Evolutionary conservation across 2,888 invertebrate species (phyloP), one percentile per base, ranked within the genome.

Genomic region (Marasmarcha lunaedactyla): DNA sequence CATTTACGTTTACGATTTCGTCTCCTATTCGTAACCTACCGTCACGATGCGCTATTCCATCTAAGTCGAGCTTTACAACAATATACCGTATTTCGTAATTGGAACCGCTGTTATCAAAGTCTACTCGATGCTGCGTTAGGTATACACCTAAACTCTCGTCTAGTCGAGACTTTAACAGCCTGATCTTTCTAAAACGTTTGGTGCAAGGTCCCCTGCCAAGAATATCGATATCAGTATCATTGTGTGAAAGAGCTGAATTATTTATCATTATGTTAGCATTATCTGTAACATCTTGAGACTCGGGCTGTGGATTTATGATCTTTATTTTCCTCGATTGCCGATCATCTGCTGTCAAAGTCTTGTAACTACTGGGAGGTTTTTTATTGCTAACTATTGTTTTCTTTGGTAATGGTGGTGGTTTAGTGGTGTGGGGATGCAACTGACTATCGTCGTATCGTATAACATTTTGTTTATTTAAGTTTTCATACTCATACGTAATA

Each of bases 1-100:
- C 94, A 67, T 95, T 95, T 20, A 95, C 92, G 71, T 93, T 92
- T 9, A 95, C 90, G 47, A 96, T 91, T 85, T 95, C 94, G 71
- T 96, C 96, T 10, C 94, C 94, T 42, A 93, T 86, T 54, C 89
- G 86, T 45, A 97, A 85, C 52, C 92, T 87, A 13, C 93, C 93
- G 64, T 94, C 92, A 71, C 93, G 92, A 47, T 88, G 87, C 14
- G 89, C 89, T 64, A 89, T 86, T 37, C 89, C 89, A 46, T 86
- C 87, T 35, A 85, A 77, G 49, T 89, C 88, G 37, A 90, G 73
- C 57, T 88, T 88, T 13, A 88, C 86, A 42, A 89, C 85, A 43
- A 88, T 84, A 51, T 88, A 87, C 15, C 88, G 77, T 47, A 86
- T 85, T 69, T 89, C 88, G 51, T 76, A 86, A 54, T 86, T 86